These are phyloP conservation scores for Cerceris ruficornis DNA, from an alignment of 2,888 invertebrate species.

Conservation along the genomic window DNA sequence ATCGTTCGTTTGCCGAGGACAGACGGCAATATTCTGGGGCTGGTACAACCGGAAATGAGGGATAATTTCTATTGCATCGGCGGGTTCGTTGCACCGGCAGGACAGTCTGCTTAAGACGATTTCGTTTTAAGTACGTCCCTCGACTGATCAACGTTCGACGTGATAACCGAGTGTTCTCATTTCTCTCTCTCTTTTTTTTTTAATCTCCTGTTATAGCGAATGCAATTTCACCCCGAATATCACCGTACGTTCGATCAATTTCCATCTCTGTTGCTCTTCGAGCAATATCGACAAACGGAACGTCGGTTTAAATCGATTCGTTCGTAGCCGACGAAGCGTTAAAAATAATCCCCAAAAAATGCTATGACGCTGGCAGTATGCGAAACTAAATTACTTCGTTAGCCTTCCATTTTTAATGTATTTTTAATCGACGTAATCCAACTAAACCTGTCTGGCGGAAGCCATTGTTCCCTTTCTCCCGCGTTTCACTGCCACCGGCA, in stretches of 20 bases:
- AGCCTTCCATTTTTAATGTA: background rate
- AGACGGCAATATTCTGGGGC: constrained; percentile 31
- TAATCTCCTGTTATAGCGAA: background rate
- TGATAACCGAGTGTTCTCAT: constrained; percentile 1
- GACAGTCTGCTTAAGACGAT: constrained; percentile 44
- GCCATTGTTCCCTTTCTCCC: background rate
- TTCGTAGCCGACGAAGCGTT: background rate
- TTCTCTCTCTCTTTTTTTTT: background rate
- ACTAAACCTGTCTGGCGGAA: background rate
- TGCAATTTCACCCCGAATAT: background rate
- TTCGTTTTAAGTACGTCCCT: constrained; percentile 29
- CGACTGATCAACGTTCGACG: constrained; percentile 21
- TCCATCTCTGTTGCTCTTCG: background rate
- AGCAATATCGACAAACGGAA: background rate
- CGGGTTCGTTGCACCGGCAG: constrained; percentile 29
- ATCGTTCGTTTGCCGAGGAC: constrained; percentile 24
- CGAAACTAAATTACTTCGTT: background rate
- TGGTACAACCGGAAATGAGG: constrained; percentile 44
- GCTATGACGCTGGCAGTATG: background rate
- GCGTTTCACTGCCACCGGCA: background rate
- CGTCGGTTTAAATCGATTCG: background rate
- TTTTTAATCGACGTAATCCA: background rate
- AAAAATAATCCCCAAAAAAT: background rate
- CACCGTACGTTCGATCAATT: background rate
- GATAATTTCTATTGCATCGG: constrained; percentile 49